A percentile compares a stretch with the other conserved stretches of the same genome.
Conservation (phyloP, 2,797 vertebrate species). For the Etheostoma nigrum region DNA sequence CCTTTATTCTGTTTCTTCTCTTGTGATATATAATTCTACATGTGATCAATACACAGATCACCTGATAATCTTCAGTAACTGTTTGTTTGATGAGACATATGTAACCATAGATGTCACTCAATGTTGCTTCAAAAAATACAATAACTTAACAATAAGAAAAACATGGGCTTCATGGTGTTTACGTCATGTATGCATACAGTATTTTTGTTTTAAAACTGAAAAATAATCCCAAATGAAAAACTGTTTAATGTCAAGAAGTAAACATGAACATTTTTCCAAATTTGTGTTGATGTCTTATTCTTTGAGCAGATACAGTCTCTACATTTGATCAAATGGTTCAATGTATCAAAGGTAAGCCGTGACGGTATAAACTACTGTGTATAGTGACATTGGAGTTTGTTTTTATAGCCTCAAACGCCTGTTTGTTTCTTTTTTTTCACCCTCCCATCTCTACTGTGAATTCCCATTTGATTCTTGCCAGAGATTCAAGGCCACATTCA, state of each 20-base stretch:
- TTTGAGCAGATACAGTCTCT: constrained; percentile 1
- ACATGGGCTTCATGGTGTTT: not conserved
- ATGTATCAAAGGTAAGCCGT: constrained; percentile 9
- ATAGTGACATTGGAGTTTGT: constrained; percentile 3
- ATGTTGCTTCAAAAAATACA: constrained; percentile 10
- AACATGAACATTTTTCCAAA: constrained; percentile 48
- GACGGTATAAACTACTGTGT: not conserved
- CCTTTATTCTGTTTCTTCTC: constrained; percentile 39
- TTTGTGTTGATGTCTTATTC: constrained; percentile 30
- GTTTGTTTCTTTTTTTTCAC: constrained; percentile 29
- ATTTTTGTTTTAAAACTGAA: constrained; percentile 17
- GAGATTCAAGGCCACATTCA: constrained; percentile 33
- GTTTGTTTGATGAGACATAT: constrained; percentile 18
- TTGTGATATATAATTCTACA: not conserved
- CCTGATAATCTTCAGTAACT: not conserved
- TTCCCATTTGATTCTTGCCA: constrained; percentile 18
- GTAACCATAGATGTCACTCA: constrained; percentile 8
- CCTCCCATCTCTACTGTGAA: constrained; percentile 1
- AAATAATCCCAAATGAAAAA: constrained; percentile 30
- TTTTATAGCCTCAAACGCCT: constrained; percentile 1
- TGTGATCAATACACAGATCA: constrained; percentile 5
- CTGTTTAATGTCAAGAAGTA: constrained; percentile 59
- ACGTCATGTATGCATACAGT: constrained; percentile 11
- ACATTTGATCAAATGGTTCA: constrained; percentile 12
- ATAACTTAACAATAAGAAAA: constrained; percentile 18